Evolutionary conservation across 2,888 invertebrate genomes (phyloP), one percentile per base, ranked within the genome.

Genomic region (Cotesia congregata): DNA sequence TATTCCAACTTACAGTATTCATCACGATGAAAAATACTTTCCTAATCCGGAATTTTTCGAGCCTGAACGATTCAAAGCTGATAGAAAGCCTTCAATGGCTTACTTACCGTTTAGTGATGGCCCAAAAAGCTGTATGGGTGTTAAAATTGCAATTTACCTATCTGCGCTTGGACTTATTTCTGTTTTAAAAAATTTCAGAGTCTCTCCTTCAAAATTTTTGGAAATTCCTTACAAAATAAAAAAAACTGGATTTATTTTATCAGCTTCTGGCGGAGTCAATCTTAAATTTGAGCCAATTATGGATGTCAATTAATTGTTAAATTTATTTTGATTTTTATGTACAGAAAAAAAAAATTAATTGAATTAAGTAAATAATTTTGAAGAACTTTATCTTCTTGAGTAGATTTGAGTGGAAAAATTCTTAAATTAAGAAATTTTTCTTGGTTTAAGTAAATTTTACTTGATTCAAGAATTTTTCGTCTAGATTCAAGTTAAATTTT

Each of bases 91-190:
- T 67, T 83, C 81, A 1, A 85, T 85, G 84, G 5, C 39, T 5
- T 83, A 71, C 79, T 50, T 87, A 17, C 85, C 86, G 1, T 88
- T 88, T 74, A 88, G 88, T 6, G 82, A 85, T 77, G 88, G 88
- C 0, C 88, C 88, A 0, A 83, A 85, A 74, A 86, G 86, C 79
- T 88, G 88, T 61, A 88, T 88, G 15, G 88, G 87, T 12, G 79
- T 81, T 5, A 82, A 86, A 60, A 87, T 88, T 69, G 88, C 83
- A 12, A 69, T 79, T 40, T 83, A 83, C 76, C 90, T 90, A 82
- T 81, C 88, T 0, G 90, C 90, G 85, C 50, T 88, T 0, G 90
- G 88, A 2, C 40, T 90, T 0, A 85, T 86, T 3, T 82, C 85
- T 50, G 82, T 90, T 5, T 71, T 90, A 0, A 82, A 81, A 20